Evolutionary conservation across 2,888 invertebrate species (phyloP).

Genomic region (Philaethria dido): DNA sequence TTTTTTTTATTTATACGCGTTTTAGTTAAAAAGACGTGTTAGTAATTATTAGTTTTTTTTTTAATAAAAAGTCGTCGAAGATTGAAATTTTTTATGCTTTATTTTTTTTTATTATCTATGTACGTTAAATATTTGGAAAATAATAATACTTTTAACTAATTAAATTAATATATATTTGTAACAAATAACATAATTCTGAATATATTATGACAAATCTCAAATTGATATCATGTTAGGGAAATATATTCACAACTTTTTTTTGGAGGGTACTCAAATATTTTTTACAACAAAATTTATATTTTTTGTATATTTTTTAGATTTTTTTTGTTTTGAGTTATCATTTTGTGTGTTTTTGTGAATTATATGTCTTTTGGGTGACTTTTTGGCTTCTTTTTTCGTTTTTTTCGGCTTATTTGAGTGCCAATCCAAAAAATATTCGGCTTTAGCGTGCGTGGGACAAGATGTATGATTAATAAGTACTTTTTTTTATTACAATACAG

Average conservation of each 20-base stretch:
- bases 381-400: neutral
- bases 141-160: too few species aligned
- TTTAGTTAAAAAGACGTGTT: too few species aligned
- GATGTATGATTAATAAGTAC: conserved; percentile 66
- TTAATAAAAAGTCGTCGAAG: too few species aligned
- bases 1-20: too few species aligned
- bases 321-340: neutral
- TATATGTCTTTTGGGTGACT: neutral
- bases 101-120: too few species aligned
- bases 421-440: conserved; percentile 49
- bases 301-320: neutral
- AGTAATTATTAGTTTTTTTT: too few species aligned
- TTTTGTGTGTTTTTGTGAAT: neutral
- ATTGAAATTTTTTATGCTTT: too few species aligned
- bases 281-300: neutral
- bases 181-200: conserved; percentile 1
- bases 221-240: conserved; percentile 26
- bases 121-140: too few species aligned
- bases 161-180: too few species aligned
- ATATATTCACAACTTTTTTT: conserved; percentile 41
- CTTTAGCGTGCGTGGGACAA: conserved; percentile 40
- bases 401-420: neutral
- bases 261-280: conserved; percentile 42
- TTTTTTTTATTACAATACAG: conserved; percentile 77
- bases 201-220: conserved; percentile 27